Base-by-base conservation (phyloP, 2,113 vertebrate species). In the Lophura nycthemera region DNA sequence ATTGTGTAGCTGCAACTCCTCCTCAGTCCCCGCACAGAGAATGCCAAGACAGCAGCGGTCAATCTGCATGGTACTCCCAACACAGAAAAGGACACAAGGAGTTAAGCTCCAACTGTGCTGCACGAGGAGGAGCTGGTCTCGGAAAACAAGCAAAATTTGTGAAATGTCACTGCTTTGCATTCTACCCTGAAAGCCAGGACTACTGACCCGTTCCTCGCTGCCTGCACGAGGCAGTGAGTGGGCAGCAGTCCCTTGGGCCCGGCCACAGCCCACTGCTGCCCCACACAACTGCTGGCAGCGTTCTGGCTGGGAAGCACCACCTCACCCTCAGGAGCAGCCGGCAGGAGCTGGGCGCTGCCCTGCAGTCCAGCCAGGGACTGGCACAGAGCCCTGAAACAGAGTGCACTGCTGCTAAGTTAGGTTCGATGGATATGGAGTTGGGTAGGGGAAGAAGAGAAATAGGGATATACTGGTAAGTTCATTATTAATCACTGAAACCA, bases 41-140 rank as follows among this genome's bases (percentile, higher is more conserved):
- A 60, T 2, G 48, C 38, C 9, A 17, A 24, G 48, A 3, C 5
- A 54, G 30, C 2, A n/a, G 70, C 4, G 32, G 60, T 6, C 61
- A 56, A 3, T 4, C 5, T 1, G 5, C 43, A 25, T 8, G 6
- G 5, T 27, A 7, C 6, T 13, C 15, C 47, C 42, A 30, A 40
- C 0, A 17, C 15, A 42, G 52, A 67, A 11, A 27, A 43, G 52
- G 52, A 73, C n/a, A 32, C 8, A 2, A 38, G 43, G 61, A 27
- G 66, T 52, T 59, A 4, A 25, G 13, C 47, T 16, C 0, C 0
- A 59, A 8, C 47, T 40, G 12, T 9, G 66, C 57, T 65, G 21
- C 4, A 50, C 13, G 5, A 30, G 32, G 76, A 73, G 43, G 30
- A 60, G 8, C 20, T 22, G 40, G 14, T 16, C 67, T 57, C 25